A percentile compares a stretch with the other conserved stretches of the same genome.
These are phyloP conservation scores for Sthenelais limicola DNA, from an alignment of 2,888 invertebrate genomes.

Conservation along the genomic window DNA sequence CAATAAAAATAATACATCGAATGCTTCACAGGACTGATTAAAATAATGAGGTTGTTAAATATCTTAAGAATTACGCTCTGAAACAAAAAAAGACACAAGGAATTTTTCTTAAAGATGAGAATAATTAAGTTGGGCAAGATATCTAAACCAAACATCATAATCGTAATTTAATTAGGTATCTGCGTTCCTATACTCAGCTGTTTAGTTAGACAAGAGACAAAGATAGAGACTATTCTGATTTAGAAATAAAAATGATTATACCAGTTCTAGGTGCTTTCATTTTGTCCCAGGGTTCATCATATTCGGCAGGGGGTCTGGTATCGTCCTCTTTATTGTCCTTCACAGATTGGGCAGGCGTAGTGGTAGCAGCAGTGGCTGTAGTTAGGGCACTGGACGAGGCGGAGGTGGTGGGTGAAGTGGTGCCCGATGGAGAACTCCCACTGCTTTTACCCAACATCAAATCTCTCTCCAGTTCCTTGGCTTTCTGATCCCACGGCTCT, in stretches of 20 bases:
- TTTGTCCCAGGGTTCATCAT: conserved; percentile 56
- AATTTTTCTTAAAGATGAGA: too few relatives aligned
- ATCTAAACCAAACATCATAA: too few relatives aligned
- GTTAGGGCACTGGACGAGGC: conserved; percentile 16
- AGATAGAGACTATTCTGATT: too few relatives aligned
- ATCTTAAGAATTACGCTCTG: too few relatives aligned
- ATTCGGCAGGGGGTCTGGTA: conserved; percentile 47
- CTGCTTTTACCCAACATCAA: conserved; percentile 39
- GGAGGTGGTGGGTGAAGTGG: conserved; percentile 32
- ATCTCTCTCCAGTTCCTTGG: conserved; percentile 43
- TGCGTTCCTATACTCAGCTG: too few relatives aligned
- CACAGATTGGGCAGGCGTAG: background rate
- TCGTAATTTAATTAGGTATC: too few relatives aligned
- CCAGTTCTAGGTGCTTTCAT: conserved; percentile 72
- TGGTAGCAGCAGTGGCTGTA: background rate
- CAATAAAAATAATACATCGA: background rate
- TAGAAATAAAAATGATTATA: too few relatives aligned
- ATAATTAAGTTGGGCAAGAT: too few relatives aligned
- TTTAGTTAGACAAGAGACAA: too few relatives aligned
- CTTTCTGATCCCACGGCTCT: conserved; percentile 51
- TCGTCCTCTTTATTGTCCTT: conserved; percentile 29
- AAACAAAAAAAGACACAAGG: too few relatives aligned
- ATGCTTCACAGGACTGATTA: background rate
- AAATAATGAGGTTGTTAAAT: too few relatives aligned
- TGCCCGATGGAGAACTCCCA: conserved; percentile 43